Evolutionary conservation across 1,140 invertebrate genomes (phyloP).

Genomic region (Aphaenogaster rudis): DNA sequence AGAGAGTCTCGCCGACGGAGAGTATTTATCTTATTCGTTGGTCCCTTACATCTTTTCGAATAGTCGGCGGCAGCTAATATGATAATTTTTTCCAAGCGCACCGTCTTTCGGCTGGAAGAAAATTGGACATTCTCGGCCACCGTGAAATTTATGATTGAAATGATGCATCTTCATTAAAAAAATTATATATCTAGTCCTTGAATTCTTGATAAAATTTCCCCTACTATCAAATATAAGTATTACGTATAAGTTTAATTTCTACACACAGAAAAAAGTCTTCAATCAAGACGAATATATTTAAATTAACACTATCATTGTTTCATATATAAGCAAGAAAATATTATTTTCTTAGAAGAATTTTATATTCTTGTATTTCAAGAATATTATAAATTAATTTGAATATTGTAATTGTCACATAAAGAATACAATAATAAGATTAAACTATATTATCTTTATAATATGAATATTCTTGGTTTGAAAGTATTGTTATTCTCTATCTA

Average conservation of each 20-base stretch:
- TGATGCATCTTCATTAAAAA: conserved; percentile 15
- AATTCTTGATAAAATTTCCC: not conserved
- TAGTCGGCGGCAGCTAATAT: conserved; percentile 45
- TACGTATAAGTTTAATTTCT: not conserved
- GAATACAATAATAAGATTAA: too few species aligned
- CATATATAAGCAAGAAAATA: too few species aligned
- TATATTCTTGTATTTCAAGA: too few species aligned
- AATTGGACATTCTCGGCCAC: conserved; percentile 46
- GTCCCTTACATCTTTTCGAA: conserved; percentile 48
- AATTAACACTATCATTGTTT: too few species aligned
- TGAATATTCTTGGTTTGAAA: too few species aligned
- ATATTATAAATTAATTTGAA: too few species aligned
- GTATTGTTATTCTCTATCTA: too few species aligned
- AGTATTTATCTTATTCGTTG: conserved; percentile 63
- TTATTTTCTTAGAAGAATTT: too few species aligned
- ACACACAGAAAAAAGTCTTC: not conserved
- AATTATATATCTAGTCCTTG: conserved; percentile 16
- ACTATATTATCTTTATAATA: too few species aligned
- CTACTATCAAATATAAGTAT: not conserved
- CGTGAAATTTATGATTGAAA: conserved; percentile 57
- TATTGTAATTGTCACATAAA: too few species aligned
- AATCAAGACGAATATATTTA: too few species aligned
- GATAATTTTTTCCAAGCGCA: conserved; percentile 39
- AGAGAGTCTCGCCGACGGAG: conserved; percentile 36
- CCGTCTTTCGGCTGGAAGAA: conserved; percentile 44